phyloP scores from a whole-genome alignment of 2,113 vertebrate genomes.

The Colius striatus region DNA sequence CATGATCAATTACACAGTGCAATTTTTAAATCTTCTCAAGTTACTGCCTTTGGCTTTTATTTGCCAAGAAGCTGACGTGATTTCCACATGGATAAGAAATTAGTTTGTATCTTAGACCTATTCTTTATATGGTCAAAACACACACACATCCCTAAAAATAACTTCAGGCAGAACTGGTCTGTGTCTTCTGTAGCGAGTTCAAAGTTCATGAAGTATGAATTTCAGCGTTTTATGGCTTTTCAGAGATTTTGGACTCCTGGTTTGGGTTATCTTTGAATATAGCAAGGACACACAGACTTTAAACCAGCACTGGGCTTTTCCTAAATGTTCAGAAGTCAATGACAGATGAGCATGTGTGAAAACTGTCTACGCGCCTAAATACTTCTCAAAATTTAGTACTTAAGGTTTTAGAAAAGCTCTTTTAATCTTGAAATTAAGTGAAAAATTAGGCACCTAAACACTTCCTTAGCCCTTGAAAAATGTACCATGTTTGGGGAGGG shows the following conservation, averaged over 20 bases:
- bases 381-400: background rate
- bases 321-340: background rate
- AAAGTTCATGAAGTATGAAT: background rate
- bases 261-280: background rate
- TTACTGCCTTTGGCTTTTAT: background rate
- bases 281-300: background rate
- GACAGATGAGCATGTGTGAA: background rate
- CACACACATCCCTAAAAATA: background rate
- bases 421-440: background rate
- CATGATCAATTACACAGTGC: accelerated
- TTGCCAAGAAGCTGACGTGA: background rate
- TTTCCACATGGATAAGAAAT: background rate
- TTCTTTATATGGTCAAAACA: background rate
- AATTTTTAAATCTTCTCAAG: background rate
- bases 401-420: background rate
- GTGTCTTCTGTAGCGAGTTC: background rate
- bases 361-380: background rate
- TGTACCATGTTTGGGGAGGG: background rate
- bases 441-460: background rate
- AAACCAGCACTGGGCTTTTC: background rate
- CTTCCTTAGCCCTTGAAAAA: background rate
- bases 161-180: background rate
- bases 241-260: background rate
- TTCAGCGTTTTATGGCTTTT: background rate
- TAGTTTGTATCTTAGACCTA: background rate